A percentile compares a stretch with the other conserved stretches of the same genome.
phyloP scores from a whole-genome alignment of 2,113 vertebrate species.

The Bombycilla garrulus region DNA sequence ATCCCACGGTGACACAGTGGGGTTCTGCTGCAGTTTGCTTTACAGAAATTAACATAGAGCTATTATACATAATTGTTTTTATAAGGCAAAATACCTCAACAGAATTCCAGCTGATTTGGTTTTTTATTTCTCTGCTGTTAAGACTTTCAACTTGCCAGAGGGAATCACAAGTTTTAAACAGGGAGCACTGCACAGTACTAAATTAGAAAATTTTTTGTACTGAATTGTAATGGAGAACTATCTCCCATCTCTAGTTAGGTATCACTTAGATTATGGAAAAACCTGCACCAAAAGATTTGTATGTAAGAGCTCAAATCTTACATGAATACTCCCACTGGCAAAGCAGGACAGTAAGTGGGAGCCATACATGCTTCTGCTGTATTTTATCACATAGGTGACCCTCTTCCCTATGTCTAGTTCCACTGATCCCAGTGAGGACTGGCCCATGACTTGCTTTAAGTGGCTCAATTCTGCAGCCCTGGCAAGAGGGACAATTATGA shows the following conservation, averaged over 20 bases:
- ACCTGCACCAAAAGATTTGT: not conserved
- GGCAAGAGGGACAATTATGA: not conserved
- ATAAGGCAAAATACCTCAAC: constrained; percentile 35
- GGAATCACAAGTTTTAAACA: not conserved
- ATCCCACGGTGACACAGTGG: not conserved
- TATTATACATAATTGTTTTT: not conserved
- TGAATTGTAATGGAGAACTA: not conserved
- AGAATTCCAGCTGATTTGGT: not conserved
- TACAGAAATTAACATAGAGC: constrained; percentile 6
- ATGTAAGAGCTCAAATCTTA: not conserved
- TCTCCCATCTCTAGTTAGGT: not conserved
- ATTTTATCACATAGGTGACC: not conserved
- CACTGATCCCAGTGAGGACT: not conserved
- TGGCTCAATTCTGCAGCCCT: not conserved
- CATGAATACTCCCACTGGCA: not conserved
- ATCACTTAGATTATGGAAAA: not conserved
- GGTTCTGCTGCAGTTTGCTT: not conserved
- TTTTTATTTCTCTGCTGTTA: not conserved
- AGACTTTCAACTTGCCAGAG: not conserved
- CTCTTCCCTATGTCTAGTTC: not conserved
- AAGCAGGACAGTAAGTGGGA: not conserved
- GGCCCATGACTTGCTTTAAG: not conserved
- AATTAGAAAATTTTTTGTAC: not conserved
- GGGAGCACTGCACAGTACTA: not conserved
- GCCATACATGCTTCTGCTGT: not conserved